These are phyloP conservation scores for Heteromurus nitidus DNA, from an alignment of 2,888 invertebrate species.

Conservation along the genomic window DNA sequence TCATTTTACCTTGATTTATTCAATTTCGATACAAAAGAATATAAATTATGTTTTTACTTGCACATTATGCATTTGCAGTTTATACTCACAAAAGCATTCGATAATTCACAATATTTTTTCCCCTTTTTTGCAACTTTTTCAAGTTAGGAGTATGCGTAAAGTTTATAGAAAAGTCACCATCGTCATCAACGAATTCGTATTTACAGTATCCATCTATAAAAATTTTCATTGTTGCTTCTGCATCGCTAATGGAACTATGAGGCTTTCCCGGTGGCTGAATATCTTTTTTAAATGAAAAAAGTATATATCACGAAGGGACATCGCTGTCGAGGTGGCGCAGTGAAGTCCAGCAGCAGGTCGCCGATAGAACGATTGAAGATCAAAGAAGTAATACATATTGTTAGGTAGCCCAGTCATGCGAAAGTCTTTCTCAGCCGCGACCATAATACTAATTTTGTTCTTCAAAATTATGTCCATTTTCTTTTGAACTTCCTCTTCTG, in stretches of 20 bases:
- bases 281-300: slow-evolving; percentile 14
- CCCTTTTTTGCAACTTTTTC: neutral
- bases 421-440: slow-evolving; percentile 1
- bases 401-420: neutral
- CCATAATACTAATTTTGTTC: neutral
- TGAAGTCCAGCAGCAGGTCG: no score
- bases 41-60: neutral
- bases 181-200: neutral
- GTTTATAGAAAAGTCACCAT: neutral
- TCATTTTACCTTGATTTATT: neutral
- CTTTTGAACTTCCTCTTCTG: neutral
- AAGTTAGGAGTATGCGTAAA: neutral
- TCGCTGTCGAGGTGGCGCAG: no score
- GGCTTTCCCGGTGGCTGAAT: neutral
- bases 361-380: neutral
- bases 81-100: neutral
- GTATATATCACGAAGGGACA: slow-evolving; percentile 16
- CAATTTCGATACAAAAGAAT: neutral
- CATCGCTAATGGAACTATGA: neutral
- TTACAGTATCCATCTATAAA: neutral
- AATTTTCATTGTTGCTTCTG: slow-evolving; percentile 2
- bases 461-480: neutral
- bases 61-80: neutral
- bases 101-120: neutral
- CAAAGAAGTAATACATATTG: neutral